Percentiles rank a stretch among this genome's conserved stretches.
Evolutionary conservation across 64 coral and sea anemone genomes (phyloP).

Genomic region (Astreopora myriophthalma): DNA sequence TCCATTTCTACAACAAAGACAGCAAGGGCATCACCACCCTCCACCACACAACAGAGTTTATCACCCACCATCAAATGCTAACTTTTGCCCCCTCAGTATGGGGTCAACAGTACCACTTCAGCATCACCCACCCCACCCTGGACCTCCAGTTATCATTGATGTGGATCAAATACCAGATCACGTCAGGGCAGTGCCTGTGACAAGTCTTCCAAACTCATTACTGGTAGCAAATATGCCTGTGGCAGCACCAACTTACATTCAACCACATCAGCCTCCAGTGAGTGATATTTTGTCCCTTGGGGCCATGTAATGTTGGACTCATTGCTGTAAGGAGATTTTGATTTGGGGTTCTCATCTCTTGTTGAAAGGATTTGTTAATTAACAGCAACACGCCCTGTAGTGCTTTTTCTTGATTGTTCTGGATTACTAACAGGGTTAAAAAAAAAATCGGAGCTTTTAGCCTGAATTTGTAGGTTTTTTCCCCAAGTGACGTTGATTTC

Average conservation of each 20-base stretch:
- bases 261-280: slow-evolving; percentile 63
- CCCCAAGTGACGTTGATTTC: too few species aligned
- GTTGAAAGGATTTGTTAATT: too few species aligned
- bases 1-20: slow-evolving; percentile 70
- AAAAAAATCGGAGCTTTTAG: too few species aligned
- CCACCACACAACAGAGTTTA: slow-evolving; percentile 69
- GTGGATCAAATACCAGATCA: slow-evolving; percentile 84
- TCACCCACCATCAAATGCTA: slow-evolving; percentile 58
- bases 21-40: slow-evolving; percentile 59
- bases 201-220: slow-evolving; percentile 86
- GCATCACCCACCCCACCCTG: slow-evolving; percentile 72
- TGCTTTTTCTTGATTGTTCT: too few species aligned
- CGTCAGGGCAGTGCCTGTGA: slow-evolving; percentile 82
- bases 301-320: not conserved
- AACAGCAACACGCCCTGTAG: too few species aligned
- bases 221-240: slow-evolving; percentile 85
- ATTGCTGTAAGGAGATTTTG: not conserved
- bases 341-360: not conserved
- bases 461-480: too few species aligned
- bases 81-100: slow-evolving; percentile 78
- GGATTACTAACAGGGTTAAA: too few species aligned
- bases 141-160: slow-evolving; percentile 81
- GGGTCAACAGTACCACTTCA: slow-evolving; percentile 76
- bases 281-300: not conserved
- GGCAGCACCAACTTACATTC: slow-evolving; percentile 89